Conservation (phyloP, 1,140 invertebrate species). For the Antheraea pernyi region DNA sequence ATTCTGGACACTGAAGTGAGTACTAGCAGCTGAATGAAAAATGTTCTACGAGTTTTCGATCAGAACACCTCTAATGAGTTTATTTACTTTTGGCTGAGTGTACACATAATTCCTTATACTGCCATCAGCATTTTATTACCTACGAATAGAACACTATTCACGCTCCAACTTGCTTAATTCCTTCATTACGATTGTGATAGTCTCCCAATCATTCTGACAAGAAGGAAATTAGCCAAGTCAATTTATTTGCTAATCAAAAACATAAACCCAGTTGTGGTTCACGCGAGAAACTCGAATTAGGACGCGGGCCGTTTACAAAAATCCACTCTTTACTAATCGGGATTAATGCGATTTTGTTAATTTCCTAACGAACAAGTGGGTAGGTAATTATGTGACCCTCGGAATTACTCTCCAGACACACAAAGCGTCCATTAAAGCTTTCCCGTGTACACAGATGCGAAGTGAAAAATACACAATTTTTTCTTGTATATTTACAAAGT, state of each 20-base stretch:
- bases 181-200: neutral
- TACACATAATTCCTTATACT: no score
- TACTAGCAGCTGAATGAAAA: no score
- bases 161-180: neutral
- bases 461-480: neutral
- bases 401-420: constrained; percentile 1
- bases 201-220: neutral
- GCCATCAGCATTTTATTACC: no score
- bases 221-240: neutral
- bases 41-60: no score
- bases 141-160: no score
- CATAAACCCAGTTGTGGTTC: neutral
- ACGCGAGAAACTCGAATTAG: neutral
- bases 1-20: no score
- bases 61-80: no score
- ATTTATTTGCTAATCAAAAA: constrained; percentile 1
- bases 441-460: neutral
- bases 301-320: constrained; percentile 9
- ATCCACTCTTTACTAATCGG: constrained; percentile 9
- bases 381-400: constrained; percentile 16
- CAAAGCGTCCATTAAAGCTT: constrained; percentile 2
- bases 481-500: neutral
- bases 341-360: constrained; percentile 16
- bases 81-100: no score
- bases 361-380: constrained; percentile 14